Base-by-base conservation (phyloP, 2,888 invertebrate genomes). In the Xestia sexstrigata region DNA sequence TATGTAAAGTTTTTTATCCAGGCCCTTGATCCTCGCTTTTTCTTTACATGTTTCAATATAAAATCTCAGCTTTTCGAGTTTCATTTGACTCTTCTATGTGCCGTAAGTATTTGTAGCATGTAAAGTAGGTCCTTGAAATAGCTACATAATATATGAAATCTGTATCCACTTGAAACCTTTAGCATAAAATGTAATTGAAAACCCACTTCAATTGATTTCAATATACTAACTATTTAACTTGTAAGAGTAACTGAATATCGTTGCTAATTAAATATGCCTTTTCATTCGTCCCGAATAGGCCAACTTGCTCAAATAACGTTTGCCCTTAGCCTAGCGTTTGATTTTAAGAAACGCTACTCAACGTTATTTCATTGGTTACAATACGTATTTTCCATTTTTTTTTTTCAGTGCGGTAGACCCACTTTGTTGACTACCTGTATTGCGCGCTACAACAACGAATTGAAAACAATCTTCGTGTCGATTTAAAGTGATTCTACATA, bases 1-100 rank as follows among this genome's bases (percentile, higher is more conserved):
- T 26, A 47, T 26, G 39, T 11, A 49, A 70, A 79, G 70, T 58
- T 79, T 78, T 78, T 81, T 81, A 47, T 52, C 52, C 23, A 52
- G 23, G 11, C 1, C 47, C 13, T 55, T 68, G 55, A 62, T 74
- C 15, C 11, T 49, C 49, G 49, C 8, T 35, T 39, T 69, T 35
- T 30, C 35, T 45, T 30, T 47, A 3, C 2, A 15, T 71, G 17
- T 63, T 55, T 47, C 26, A 26, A 45, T 45, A 47, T 13, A 45
- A 35, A 39, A 45, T 39, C 4, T n/a, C n/a, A 17, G n/a, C 11
- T 45, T 47, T 62, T 66, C 8, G 3, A 15, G 13, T 35, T 15
- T 35, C 35, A 35, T 79, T 11, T 26, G 9, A 26, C 23, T 45
- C n/a, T 52, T 55, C 6, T 20, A 15, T 8, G 8, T 35, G 35